Percentiles rank a stretch among this genome's conserved stretches.
phyloP scores from a whole-genome alignment of 92 coral and sea anemone species.

The Scolanthus callimorphus region DNA sequence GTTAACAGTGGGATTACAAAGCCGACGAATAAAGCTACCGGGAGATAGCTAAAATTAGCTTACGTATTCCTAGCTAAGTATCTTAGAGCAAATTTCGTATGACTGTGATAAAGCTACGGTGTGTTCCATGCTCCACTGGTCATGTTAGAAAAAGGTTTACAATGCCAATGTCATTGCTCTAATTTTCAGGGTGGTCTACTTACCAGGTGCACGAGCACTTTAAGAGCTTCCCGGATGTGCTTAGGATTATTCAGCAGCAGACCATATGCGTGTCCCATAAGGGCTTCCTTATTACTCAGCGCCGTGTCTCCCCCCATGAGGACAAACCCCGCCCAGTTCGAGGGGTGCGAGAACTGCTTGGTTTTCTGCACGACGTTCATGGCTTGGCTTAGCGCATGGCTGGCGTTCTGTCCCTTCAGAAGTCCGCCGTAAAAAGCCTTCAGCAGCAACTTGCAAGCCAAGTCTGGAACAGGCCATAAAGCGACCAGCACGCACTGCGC shows the following conservation, averaged over 20 bases:
- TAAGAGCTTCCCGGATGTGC: constrained; percentile 81
- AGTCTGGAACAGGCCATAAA: constrained; percentile 97
- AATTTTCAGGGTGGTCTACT: constrained; percentile 22
- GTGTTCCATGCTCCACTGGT: no score
- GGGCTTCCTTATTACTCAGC: constrained; percentile 64
- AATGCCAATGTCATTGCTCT: no score
- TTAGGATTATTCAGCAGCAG: constrained; percentile 76
- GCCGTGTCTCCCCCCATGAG: constrained; percentile 86
- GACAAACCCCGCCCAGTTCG: constrained; percentile 99
- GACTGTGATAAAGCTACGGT: no score
- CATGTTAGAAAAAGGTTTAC: no score
- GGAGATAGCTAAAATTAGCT: no score
- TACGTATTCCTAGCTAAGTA: no score
- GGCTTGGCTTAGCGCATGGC: constrained; percentile 97
- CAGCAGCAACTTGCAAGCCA: constrained; percentile 88
- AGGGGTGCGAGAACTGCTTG: constrained; percentile 94
- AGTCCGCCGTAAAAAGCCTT: constrained; percentile 93
- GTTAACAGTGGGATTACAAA: no score
- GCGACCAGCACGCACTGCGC: constrained; percentile 85
- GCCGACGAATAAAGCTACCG: no score
- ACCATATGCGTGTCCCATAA: constrained; percentile 77
- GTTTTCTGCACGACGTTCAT: constrained; percentile 94
- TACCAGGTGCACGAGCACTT: constrained; percentile 95
- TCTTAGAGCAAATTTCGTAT: no score
- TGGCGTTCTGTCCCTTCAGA: constrained; percentile 82